A percentile compares a stretch with the other conserved stretches of the same genome.
Evolutionary conservation across 1,140 invertebrate genomes (phyloP).

Genomic region (Heliothis virescens): DNA sequence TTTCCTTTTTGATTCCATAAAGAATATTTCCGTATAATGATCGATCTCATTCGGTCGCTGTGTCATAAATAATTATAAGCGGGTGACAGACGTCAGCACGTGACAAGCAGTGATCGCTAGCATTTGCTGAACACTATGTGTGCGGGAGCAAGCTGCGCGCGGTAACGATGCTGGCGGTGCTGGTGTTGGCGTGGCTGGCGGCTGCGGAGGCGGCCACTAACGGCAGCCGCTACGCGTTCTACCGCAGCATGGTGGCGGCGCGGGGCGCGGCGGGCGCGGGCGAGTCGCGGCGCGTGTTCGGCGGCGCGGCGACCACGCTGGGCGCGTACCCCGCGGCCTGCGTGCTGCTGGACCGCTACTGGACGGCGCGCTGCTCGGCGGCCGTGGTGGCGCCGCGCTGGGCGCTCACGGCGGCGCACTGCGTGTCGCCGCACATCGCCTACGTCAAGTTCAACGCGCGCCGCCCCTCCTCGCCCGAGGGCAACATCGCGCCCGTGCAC

Average conservation of each 20-base stretch:
- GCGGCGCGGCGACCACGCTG: constrained; percentile 60
- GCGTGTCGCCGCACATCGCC: constrained; percentile 62
- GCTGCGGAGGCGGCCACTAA: background rate
- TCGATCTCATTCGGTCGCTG: background rate
- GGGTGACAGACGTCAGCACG: constrained; percentile 8
- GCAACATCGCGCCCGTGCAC: constrained; percentile 62
- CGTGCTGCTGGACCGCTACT: constrained; percentile 69
- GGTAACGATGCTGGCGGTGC: constrained; percentile 19
- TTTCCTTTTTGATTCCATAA: no score
- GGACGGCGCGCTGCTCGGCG: constrained; percentile 68
- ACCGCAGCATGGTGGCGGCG: constrained; percentile 46
- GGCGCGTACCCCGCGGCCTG: constrained; percentile 60
- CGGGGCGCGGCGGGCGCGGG: constrained; percentile 50
- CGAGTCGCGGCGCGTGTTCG: constrained; percentile 66
- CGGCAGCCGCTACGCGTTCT: constrained; percentile 55
- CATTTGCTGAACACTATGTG: no score
- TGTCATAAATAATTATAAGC: background rate
- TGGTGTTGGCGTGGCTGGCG: constrained; percentile 36
- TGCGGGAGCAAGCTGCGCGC: no score
- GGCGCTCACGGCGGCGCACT: constrained; percentile 78
- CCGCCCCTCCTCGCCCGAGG: constrained; percentile 58
- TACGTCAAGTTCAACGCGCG: constrained; percentile 74
- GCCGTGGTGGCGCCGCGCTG: constrained; percentile 65
- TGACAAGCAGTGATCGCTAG: background rate
- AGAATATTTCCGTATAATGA: background rate